Evolutionary conservation across 2,888 invertebrate species (phyloP).

Genomic region (Andrena camellia): DNA sequence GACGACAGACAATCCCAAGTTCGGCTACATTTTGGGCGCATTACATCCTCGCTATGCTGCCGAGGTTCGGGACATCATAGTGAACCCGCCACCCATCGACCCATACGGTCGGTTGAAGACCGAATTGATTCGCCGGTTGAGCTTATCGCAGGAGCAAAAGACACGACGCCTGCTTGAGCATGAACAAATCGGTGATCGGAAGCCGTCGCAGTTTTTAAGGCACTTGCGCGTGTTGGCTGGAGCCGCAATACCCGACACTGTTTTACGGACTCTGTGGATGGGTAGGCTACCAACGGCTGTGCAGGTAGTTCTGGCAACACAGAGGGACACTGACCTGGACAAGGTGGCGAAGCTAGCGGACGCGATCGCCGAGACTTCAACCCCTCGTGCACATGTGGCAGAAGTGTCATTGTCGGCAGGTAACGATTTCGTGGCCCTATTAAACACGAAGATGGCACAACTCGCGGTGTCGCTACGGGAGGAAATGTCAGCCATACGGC

Average conservation of each 20-base stretch:
- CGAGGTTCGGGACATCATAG: conserved; percentile 3
- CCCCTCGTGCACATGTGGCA: neutral
- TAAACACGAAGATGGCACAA: neutral
- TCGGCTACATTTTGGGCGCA: neutral
- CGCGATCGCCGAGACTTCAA: neutral
- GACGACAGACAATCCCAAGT: neutral
- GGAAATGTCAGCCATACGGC: neutral
- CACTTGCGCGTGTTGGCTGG: conserved; percentile 2
- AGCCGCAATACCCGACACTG: neutral
- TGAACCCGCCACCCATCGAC: neutral
- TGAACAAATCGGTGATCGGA: conserved; percentile 20
- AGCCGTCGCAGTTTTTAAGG: neutral
- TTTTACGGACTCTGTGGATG: conserved; percentile 15
- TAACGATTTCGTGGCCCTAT: neutral
- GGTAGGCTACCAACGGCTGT: neutral
- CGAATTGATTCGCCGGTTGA: neutral
- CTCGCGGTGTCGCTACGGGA: neutral
- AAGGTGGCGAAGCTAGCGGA: neutral
- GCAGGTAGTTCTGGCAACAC: neutral
- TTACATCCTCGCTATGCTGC: neutral
- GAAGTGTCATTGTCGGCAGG: neutral
- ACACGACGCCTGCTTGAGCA: neutral
- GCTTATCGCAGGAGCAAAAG: conserved; percentile 5
- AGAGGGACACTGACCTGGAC: neutral
- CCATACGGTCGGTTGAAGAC: neutral